Evolutionary conservation across 2,113 vertebrate genomes (phyloP).

Genomic region (Zingel zingel): DNA sequence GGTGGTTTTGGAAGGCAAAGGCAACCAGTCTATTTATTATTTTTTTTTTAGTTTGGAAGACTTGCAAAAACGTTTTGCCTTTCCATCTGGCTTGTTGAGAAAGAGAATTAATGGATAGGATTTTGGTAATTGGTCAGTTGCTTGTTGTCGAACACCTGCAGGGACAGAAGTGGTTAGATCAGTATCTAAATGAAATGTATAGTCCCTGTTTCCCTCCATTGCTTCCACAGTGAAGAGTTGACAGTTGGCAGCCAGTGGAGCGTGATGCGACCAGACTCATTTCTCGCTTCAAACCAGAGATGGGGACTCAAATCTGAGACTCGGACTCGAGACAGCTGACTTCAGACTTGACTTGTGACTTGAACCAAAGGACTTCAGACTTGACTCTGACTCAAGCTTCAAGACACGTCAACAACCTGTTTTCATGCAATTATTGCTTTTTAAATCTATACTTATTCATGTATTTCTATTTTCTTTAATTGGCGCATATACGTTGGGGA

Average conservation of each 20-base stretch:
- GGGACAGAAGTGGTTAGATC: constrained; percentile 17
- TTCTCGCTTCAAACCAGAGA: constrained; percentile 45
- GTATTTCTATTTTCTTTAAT: no score
- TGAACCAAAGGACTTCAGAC: no score
- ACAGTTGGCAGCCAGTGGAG: constrained; percentile 49
- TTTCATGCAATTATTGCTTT: no score
- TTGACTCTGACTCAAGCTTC: no score
- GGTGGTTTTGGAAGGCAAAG: neutral
- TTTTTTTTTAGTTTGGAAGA: neutral
- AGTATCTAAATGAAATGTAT: constrained; percentile 42
- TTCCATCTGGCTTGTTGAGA: neutral
- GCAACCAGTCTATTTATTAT: neutral
- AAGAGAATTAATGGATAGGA: neutral
- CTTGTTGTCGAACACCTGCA: constrained; percentile 14
- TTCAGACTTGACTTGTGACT: no score
- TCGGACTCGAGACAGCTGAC: no score
- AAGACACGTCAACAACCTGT: no score
- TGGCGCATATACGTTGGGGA: no score
- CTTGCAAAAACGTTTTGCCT: constrained; percentile 9
- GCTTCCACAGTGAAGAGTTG: constrained; percentile 38
- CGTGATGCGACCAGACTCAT: constrained; percentile 5
- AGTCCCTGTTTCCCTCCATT: constrained; percentile 18
- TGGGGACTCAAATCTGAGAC: no score
- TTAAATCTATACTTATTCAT: no score
- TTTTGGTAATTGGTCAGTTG: constrained; percentile 11